Evolutionary conservation across 2,113 vertebrate species (phyloP).

Genomic region (Microcebus tavaratra): DNA sequence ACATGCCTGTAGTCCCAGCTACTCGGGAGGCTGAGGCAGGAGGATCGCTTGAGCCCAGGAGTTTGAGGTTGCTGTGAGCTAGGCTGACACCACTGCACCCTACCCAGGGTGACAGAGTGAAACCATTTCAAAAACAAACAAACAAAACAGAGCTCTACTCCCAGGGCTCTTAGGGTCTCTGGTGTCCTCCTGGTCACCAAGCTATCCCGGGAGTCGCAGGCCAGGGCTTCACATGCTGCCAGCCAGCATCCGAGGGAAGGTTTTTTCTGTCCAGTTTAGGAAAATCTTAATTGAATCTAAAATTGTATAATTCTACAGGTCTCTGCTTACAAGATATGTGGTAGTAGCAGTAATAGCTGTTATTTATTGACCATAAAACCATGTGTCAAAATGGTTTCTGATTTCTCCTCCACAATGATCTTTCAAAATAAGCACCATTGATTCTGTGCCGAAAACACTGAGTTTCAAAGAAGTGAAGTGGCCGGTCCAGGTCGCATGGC

Average conservation of each 20-base stretch:
- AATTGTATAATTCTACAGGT: background rate
- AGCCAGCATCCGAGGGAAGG: background rate
- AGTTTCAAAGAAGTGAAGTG: background rate
- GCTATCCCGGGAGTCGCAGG: background rate
- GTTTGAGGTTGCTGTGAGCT: too few relatives aligned
- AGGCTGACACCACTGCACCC: too few relatives aligned
- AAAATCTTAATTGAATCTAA: background rate
- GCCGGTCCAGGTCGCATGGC: background rate
- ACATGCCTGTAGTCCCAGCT: too few relatives aligned
- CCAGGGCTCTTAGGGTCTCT: background rate
- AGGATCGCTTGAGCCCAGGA: too few relatives aligned
- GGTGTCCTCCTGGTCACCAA: background rate
- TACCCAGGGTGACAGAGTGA: too few relatives aligned
- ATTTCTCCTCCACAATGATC: background rate
- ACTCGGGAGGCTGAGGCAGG: too few relatives aligned
- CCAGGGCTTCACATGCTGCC: background rate
- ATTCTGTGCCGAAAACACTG: background rate
- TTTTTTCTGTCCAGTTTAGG: background rate
- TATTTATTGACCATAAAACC: background rate
- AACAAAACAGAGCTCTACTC: too few relatives aligned
- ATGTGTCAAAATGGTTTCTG: background rate
- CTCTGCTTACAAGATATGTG: background rate
- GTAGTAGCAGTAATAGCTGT: background rate
- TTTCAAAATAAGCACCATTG: background rate
- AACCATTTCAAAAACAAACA: too few relatives aligned